Conservation (phyloP, 2,797 vertebrate genomes). For the Platalea minor region DNA sequence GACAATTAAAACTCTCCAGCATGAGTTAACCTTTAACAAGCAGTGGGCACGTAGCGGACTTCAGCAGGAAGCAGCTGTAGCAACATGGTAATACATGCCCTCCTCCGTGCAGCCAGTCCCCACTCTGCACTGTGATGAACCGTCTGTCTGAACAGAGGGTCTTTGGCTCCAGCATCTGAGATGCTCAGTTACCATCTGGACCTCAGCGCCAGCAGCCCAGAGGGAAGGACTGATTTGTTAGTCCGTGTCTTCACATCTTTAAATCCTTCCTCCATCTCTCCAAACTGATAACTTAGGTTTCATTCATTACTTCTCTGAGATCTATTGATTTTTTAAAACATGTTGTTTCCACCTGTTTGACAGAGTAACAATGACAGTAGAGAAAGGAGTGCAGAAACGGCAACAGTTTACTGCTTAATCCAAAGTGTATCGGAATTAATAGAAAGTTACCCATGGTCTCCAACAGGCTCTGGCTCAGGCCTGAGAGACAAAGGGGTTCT, state of each 20-base stretch:
- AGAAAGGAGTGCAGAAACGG: neutral
- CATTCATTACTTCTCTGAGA: neutral
- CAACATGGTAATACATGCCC: neutral
- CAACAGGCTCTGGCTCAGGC: neutral
- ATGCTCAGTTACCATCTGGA: neutral
- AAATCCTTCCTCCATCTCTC: neutral
- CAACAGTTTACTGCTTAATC: neutral
- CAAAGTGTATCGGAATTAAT: neutral
- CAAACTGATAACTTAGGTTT: neutral
- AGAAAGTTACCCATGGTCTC: neutral
- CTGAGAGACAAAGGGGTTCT: neutral
- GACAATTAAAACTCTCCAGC: constrained; percentile 20
- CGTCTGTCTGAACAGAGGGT: neutral
- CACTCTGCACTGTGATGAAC: neutral
- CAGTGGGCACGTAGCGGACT: neutral
- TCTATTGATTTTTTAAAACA: neutral
- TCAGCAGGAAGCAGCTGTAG: neutral
- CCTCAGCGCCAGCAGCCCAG: neutral
- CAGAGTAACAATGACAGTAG: neutral
- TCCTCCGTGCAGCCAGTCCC: neutral
- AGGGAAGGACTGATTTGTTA: neutral
- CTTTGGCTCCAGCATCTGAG: neutral
- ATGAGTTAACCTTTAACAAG: constrained; percentile 22
- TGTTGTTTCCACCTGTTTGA: neutral
- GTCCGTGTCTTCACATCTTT: neutral